Evolutionary conservation across 2,888 invertebrate genomes (phyloP).

Genomic region (Melipona beecheii): DNA sequence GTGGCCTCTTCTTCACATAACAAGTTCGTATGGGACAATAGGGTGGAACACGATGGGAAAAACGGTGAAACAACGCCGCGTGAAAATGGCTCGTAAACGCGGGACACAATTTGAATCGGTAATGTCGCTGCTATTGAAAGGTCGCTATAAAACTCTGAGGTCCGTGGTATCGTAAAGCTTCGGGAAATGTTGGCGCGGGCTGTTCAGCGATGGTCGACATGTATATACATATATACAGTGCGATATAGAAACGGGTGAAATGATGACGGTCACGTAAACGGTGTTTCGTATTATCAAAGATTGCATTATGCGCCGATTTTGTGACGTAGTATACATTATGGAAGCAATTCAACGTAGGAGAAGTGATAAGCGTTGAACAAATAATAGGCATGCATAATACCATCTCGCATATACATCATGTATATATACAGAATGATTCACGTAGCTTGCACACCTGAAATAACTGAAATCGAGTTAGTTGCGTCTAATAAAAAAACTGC

Average conservation of each 20-base stretch:
- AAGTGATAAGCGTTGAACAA: too few relatives aligned
- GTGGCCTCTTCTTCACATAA: constrained; percentile 21
- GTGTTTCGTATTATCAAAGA: too few relatives aligned
- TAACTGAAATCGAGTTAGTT: too few relatives aligned
- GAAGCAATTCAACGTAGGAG: too few relatives aligned
- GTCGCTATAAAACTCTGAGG: constrained; percentile 67
- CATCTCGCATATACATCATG: too few relatives aligned
- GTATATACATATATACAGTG: neutral
- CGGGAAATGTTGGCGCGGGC: constrained; percentile 50
- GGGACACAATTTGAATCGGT: constrained; percentile 76
- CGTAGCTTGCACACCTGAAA: too few relatives aligned
- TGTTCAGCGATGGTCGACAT: constrained; percentile 42
- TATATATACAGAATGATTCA: too few relatives aligned
- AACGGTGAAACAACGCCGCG: constrained; percentile 71
- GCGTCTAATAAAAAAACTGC: too few relatives aligned
- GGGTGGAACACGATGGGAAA: constrained; percentile 31
- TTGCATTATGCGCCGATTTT: too few relatives aligned
- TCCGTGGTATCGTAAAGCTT: constrained; percentile 65
- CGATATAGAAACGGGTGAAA: constrained; percentile 17
- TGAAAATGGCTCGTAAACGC: constrained; percentile 74
- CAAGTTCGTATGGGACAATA: constrained; percentile 41
- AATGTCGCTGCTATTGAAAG: constrained; percentile 75
- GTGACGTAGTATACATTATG: too few relatives aligned
- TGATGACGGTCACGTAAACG: constrained; percentile 33
- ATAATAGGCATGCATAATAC: too few relatives aligned